Evolutionary conservation across 2,888 invertebrate species (phyloP).

Genomic region (Isotomurus palustris): DNA sequence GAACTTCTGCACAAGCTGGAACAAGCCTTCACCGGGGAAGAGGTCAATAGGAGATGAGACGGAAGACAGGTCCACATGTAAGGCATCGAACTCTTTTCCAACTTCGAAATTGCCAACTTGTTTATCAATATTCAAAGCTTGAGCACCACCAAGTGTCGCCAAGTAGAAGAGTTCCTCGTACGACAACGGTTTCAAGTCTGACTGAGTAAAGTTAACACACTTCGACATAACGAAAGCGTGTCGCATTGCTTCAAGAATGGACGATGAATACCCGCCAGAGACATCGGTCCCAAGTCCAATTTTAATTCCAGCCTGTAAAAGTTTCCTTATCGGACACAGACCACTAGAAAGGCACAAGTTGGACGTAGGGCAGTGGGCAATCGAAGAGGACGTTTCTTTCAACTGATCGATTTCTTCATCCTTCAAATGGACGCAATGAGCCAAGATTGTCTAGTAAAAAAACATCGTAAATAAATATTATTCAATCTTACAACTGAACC

Average conservation of each 20-base stretch:
- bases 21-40: conserved; percentile 51
- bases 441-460: conserved; percentile 64
- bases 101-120: conserved; percentile 71
- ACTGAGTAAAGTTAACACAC: conserved; percentile 58
- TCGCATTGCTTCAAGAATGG: conserved; percentile 70
- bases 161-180: conserved; percentile 75
- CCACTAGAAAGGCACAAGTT: conserved; percentile 78
- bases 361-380: conserved; percentile 84
- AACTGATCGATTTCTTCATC: conserved; percentile 66
- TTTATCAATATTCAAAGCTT: conserved; percentile 68
- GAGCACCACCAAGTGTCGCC: conserved; percentile 81
- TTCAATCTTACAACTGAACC: background rate
- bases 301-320: conserved; percentile 61
- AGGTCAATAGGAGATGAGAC: conserved; percentile 47
- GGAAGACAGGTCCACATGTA: conserved; percentile 65
- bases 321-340: conserved; percentile 67
- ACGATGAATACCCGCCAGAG: conserved; percentile 72
- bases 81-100: conserved; percentile 83
- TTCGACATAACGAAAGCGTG: conserved; percentile 69
- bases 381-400: conserved; percentile 59
- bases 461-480: conserved; percentile 5
- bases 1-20: conserved; percentile 68
- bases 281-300: conserved; percentile 86
- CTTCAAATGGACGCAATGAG: conserved; percentile 73
- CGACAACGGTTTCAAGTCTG: conserved; percentile 54